phyloP scores from a whole-genome alignment of 2,888 invertebrate genomes.

The Phalera bucephala region DNA sequence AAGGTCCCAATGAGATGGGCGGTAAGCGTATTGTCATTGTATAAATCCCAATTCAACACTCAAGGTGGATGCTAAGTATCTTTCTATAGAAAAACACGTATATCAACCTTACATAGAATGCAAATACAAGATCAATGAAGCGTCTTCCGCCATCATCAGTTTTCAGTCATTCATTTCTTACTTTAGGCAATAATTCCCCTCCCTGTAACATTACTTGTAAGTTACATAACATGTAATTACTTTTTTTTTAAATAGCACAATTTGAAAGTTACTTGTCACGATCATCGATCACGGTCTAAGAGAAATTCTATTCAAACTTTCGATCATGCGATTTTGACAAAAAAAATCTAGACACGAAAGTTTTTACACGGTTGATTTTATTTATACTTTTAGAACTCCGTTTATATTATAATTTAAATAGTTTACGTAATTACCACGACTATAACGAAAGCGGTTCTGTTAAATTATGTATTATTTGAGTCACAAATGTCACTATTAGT shows the following conservation, averaged over 20 bases:
- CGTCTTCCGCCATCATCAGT: too few species aligned
- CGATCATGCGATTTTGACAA: slow-evolving; percentile 34
- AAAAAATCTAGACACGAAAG: slow-evolving; percentile 31
- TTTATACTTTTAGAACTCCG: slow-evolving; percentile 7
- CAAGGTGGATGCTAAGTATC: too few species aligned
- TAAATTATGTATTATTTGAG: too few species aligned
- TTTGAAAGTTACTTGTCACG: slow-evolving; percentile 50
- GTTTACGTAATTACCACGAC: background rate
- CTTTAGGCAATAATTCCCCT: too few species aligned
- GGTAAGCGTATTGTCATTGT: too few species aligned
- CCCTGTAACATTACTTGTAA: slow-evolving; percentile 17
- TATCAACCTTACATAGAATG: too few species aligned
- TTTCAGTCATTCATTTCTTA: too few species aligned
- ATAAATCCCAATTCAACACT: too few species aligned
- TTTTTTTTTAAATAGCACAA: slow-evolving; percentile 32
- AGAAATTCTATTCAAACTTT: slow-evolving; percentile 45
- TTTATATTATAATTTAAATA: background rate
- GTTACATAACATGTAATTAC: slow-evolving; percentile 29
- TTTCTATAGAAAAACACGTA: too few species aligned
- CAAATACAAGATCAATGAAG: too few species aligned
- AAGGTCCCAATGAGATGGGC: too few species aligned
- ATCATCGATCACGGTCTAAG: slow-evolving; percentile 43
- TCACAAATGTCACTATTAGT: background rate
- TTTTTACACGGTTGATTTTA: slow-evolving; percentile 33
- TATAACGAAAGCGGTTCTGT: background rate